Evolutionary conservation across 2,888 invertebrate species (phyloP), one percentile per base, ranked within the genome.

Genomic region (Neoascia interrupta): DNA sequence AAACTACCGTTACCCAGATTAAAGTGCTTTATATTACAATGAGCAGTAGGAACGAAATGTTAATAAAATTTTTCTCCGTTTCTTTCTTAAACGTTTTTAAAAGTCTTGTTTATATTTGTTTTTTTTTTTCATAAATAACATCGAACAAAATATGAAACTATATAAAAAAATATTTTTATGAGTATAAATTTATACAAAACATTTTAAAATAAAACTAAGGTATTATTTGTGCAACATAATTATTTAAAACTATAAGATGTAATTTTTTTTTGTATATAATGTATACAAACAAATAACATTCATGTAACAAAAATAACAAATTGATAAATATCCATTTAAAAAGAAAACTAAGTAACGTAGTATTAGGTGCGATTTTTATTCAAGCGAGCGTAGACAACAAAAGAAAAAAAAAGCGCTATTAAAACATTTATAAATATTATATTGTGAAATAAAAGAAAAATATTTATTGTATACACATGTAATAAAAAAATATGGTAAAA

Each of bases 391-490:
- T 70, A 54, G 37, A 39, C n/a, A 6, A 61, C 26, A 45, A 54
- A 21, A 54, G 23, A 31, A 31, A 26, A 36, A 56, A 56, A n/a
- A n/a, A 56, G 26, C 43, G 69, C 69, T 69, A 58, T 41, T 51
- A 47, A 45, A 49, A 49, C 43, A 61, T 61, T 75, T 61, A 56
- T 69, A 63, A n/a, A 53, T 58, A 70, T 53, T 45, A 53, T 69
- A 68, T 54, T 68, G 68, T 51, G 61, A 51, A 70, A 60, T 13
- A 13, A 34, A 34, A 3, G 6, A 26, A 45, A 61, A 66, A 18
- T 41, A 75, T 76, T 64, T 76, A 70, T 45, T 58, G 53, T 76
- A 76, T 60, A 66, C 47, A 68, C 26, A 75, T 70, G 58, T 75
- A 76, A 58, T 58, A 49, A 41, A 49, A 74, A 34, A 34, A 41